Base-by-base conservation (phyloP, 2,888 invertebrate species). In the Nymphalis urticae region DNA sequence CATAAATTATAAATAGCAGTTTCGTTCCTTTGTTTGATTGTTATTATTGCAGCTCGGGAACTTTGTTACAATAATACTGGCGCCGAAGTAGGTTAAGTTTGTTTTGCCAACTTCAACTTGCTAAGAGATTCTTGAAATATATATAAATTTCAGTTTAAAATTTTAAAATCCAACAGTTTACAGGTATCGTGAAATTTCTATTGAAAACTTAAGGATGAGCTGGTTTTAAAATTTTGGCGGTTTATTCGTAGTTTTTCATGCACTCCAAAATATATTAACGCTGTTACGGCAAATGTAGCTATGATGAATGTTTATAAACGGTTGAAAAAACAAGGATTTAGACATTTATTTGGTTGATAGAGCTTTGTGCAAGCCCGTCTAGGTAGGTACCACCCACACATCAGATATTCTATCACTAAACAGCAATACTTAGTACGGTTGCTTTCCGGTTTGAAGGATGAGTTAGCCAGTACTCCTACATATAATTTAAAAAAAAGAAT, bases 21-120 rank as follows among this genome's bases (percentile, higher is more conserved):
- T 56, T 32, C 36, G 17, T 8, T 36, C 19, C 16, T 32, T 56
- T 36, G 36, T 56, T 56, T 27, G 32, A 56, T 56, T 56, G 56
- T 56, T 56, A 56, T 56, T 27, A 56, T 56, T 56, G 36, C 56
- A 56, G 36, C 54, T 27, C 27, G 54, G 27, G n/a, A 56, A 56
- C 56, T 56, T 56, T 56, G 56, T 36, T 32, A 56, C 56, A 56
- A 56, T 56, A 56, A 56, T 56, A 56, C 56, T 19, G 32, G 32
- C 56, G 17, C 32, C 17, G 56, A 56, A 56, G 32, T 56, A 56
- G 56, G 56, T 56, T 56, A 56, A 56, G 56, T 56, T 56, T 56
- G 56, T 56, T 56, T 50, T 56, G 32, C 32, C 27, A 32, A 56
- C 56, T 56, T 32, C 32, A 56, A 56, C 56, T 56, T 32, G 17